phyloP scores from a whole-genome alignment of 2,888 invertebrate species.

The Stenodema calcarata region DNA sequence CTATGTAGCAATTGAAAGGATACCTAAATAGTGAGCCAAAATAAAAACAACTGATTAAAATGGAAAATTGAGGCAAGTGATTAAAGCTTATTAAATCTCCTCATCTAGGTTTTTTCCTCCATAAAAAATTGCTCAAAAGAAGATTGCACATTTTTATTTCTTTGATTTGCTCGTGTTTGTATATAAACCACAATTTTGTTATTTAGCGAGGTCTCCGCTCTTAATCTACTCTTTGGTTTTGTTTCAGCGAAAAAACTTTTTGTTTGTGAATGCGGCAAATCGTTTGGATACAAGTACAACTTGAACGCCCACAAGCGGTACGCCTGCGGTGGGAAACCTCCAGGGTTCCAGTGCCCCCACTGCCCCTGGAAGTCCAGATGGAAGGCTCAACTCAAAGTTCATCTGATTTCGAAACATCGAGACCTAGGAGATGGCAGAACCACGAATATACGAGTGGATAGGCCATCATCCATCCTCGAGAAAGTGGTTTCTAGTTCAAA shows the following conservation, averaged over 20 bases:
- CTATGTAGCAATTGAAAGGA: no score
- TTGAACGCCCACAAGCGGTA: conserved; percentile 60
- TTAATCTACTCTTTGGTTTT: neutral
- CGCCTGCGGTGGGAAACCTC: conserved; percentile 55
- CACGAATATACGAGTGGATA: no score
- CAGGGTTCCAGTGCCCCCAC: conserved; percentile 49
- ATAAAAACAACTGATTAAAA: no score
- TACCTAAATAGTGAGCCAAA: no score
- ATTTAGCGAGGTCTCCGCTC: neutral
- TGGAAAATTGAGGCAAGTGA: no score
- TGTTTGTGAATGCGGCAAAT: conserved; percentile 50
- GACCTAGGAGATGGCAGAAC: neutral
- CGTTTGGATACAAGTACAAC: conserved; percentile 58
- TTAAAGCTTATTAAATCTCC: no score
- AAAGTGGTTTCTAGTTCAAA: no score
- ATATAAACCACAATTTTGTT: neutral
- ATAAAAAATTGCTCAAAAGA: neutral
- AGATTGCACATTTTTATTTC: neutral
- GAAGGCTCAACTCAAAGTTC: conserved; percentile 48
- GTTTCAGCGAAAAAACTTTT: conserved; percentile 2
- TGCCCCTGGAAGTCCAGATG: conserved; percentile 53
- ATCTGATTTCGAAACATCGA: conserved; percentile 18
- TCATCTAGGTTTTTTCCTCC: no score
- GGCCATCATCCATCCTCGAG: no score
- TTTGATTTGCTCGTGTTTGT: neutral